Evolutionary conservation across 2,797 vertebrate species (phyloP).

Genomic region (Characodon lateralis): DNA sequence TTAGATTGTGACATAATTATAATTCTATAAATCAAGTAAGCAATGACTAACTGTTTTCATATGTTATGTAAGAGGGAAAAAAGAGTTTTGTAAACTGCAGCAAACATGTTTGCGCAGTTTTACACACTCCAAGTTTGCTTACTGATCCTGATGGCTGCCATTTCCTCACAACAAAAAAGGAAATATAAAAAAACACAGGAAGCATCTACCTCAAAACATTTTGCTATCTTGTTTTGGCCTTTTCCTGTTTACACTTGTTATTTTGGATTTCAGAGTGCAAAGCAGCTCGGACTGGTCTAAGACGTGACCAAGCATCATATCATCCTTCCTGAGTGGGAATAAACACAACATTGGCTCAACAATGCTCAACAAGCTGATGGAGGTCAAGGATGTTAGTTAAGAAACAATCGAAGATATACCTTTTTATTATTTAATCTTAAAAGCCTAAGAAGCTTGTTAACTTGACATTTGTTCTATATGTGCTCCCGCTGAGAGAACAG

Average conservation of each 20-base stretch:
- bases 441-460: background rate
- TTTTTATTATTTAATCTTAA: background rate
- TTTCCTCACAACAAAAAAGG: slow-evolving; percentile 1
- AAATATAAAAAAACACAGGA: background rate
- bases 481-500: background rate
- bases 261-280: slow-evolving; percentile 7
- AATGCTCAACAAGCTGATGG: background rate
- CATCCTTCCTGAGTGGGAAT: background rate
- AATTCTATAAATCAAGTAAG: background rate
- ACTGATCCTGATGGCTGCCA: background rate
- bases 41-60: background rate
- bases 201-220: background rate
- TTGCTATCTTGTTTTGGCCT: slow-evolving; percentile 2
- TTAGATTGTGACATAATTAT: background rate
- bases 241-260: slow-evolving; percentile 6
- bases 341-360: background rate
- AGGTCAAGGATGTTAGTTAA: background rate
- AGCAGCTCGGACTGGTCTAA: background rate
- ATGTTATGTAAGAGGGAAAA: no score
- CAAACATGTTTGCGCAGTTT: background rate
- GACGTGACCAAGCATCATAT: background rate
- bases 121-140: background rate
- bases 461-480: background rate
- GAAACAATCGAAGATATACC: background rate
- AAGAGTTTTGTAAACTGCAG: background rate